Evolutionary conservation across 2,888 invertebrate genomes (phyloP), one percentile per base, ranked within the genome.

Genomic region (Drepana falcataria): DNA sequence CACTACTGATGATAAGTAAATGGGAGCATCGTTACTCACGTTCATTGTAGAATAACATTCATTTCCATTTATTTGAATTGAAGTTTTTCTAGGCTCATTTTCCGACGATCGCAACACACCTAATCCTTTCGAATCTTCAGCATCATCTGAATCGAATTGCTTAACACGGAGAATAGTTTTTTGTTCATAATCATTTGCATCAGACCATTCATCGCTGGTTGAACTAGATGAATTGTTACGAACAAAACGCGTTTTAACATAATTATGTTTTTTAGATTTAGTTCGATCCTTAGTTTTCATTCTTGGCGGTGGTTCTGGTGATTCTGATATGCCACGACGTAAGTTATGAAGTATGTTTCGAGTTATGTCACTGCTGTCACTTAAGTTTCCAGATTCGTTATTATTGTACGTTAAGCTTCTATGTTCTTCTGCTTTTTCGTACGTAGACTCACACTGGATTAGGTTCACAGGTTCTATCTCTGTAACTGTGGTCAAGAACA

Each of bases 21-120:
- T 91, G 9, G 94, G 94, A 55, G 93, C 92, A 69, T 95, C 93
- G 70, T 92, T 93, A 66, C 92, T 94, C 1, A 95, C 94, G 77
- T 95, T 95, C 82, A 95, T 94, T 33, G 95, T 95, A 51, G 94
- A 95, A 73, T 95, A 96, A 83, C 92, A 96, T 85, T 93, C 95
- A 77, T 93, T 94, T 53, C 93, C 95, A 75, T 91, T 95, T 72
- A 95, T 95, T 91, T 95, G 90, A 68, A 95, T 95, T 9, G 95
- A 95, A 33, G 95, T 94, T 86, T 93, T 93, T 67, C 92, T 88
- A 7, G 87, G 83, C 59, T 91, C 91, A 59, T 79, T 83, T 72
- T 87, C 87, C 35, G 70, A 64, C 48, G 75, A 71, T 54, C 80
- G 77, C 57, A 75, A 65, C n/a, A 71, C 59, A 35, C 75, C 68